Base-by-base conservation (phyloP, 1,140 invertebrate genomes). In the Achroia grisella region DNA sequence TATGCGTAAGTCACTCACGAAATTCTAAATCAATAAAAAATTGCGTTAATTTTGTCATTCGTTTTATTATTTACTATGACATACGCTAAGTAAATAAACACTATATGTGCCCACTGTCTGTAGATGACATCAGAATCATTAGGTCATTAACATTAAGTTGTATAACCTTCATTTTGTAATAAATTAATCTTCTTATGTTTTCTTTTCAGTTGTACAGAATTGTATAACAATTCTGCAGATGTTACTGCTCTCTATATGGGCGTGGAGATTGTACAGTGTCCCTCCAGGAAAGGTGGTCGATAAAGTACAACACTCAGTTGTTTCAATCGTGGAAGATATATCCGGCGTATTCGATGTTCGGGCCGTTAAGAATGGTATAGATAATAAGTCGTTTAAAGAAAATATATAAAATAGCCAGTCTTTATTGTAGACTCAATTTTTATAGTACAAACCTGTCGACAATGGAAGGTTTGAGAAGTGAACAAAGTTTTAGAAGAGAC, bases 141-240 rank as follows among this genome's bases (percentile, higher is more conserved):
- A n/a, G n/a, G 17, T 23, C 6, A 23, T 23, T 3, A 6, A 23
- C 2, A 23, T 23, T 23, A 3, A 23, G 17, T 23, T 2, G 6
- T 23, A 3, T 23, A 23, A 2, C 6, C 17, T 23, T 23, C 17
- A 23, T 8, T 31, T 78, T 46, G 33, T 32, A 37, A 30, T 3
- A 31, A 42, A 30, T n/a, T 13, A n/a, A 17, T 62, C 42, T 44
- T 40, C n/a, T n/a, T n/a, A n/a, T n/a, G n/a, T 55, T 60, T 51
- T 51, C 52, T 47, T 89, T 88, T 15, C 81, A 90, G 89, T 90
- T 55, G 80, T 90, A 30, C 87, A 90, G 62, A 90, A 90, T 54
- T 79, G 82, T 0, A 48, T 88, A 6, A 89, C 89, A 78, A 64
- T 90, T n/a, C 42, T 85, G 39, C 89, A 91, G 68, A 90, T 91